These are phyloP conservation scores for Acipenser oxyrinchus DNA, from an alignment of 2,797 vertebrate genomes.

Conservation along the genomic window DNA sequence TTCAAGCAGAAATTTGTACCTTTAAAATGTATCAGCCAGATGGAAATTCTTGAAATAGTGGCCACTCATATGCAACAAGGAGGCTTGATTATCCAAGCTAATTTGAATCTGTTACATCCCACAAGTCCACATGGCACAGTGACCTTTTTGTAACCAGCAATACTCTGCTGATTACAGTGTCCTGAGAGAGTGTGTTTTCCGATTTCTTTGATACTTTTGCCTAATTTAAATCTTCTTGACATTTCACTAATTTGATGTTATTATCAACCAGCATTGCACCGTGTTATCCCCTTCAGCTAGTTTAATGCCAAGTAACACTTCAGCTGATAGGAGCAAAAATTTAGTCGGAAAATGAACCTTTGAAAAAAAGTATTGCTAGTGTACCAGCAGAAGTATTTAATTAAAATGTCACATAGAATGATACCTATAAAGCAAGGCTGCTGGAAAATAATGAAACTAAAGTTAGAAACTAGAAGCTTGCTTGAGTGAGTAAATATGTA, in stretches of 20 bases:
- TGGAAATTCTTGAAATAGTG: no score
- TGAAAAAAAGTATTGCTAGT: background rate
- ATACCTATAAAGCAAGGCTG: no score
- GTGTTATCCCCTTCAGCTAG: slow-evolving; percentile 7
- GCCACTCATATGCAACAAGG: no score
- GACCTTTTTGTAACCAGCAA: background rate
- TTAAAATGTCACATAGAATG: background rate
- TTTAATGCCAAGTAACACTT: slow-evolving; percentile 16
- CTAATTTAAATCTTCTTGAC: slow-evolving; percentile 25
- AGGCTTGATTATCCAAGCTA: no score
- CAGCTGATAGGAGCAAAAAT: slow-evolving; percentile 2
- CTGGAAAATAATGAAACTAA: no score
- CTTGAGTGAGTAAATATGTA: no score
- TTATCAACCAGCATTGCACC: slow-evolving; percentile 7
- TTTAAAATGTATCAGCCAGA: no score
- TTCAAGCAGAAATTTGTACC: no score
- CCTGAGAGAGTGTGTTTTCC: background rate
- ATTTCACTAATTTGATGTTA: slow-evolving; percentile 26
- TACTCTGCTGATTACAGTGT: background rate
- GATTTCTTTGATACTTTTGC: slow-evolving; percentile 10
- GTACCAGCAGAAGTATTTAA: background rate
- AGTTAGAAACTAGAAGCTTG: no score
- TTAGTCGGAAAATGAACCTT: background rate
- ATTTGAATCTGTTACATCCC: no score
- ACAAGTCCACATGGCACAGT: no score